Base-by-base conservation (phyloP, 2,113 vertebrate species). In the Ifrita kowaldi region DNA sequence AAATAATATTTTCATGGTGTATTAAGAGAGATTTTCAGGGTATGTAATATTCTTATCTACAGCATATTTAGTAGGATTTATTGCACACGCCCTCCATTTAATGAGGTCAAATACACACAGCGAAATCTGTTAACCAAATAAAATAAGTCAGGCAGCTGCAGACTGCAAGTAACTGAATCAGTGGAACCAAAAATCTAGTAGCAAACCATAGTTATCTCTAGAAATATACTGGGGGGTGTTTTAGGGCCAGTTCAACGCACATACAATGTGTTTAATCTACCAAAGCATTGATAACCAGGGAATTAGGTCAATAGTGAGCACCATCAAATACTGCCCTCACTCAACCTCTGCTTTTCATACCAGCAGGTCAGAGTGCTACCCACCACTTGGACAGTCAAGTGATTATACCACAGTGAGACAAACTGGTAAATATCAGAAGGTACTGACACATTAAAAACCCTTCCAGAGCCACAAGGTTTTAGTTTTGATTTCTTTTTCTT, bases 1-100 rank as follows among this genome's bases (percentile, higher is more conserved):
- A 95, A 95, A 94, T 71, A 96, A 75, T 65, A 84, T 90, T 94
- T 95, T 80, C 81, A 59, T 55, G 37, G 71, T 16, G 52, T 81
- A 94, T 94, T 94, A 89, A 35, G 47, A 93, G 62, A 89, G 21
- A 70, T 95, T 96, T 84, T 56, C 3, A 8, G 73, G 39, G 30
- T 81, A 95, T 67, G 87, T 67, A 94, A 94, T 82, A 42, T 73
- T 89, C 81, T 93, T 93, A 96, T 84, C 78, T 96, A 44, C 62
- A 32, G 20, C 32, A 53, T 86, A 89, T 92, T 94, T 95, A 94
- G 86, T 71, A 85, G 85, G 87, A 96, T 95, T 97, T 97, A 92
- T 96, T 69, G 41, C 78, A 92, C 69, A 73, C 1, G 16, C 33
- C n/a, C 80, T 85, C 37, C 30, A 53, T 86, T 89, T 86, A 96